Evolutionary conservation across 2,888 invertebrate genomes (phyloP).

Genomic region (Drosophila subquinaria): DNA sequence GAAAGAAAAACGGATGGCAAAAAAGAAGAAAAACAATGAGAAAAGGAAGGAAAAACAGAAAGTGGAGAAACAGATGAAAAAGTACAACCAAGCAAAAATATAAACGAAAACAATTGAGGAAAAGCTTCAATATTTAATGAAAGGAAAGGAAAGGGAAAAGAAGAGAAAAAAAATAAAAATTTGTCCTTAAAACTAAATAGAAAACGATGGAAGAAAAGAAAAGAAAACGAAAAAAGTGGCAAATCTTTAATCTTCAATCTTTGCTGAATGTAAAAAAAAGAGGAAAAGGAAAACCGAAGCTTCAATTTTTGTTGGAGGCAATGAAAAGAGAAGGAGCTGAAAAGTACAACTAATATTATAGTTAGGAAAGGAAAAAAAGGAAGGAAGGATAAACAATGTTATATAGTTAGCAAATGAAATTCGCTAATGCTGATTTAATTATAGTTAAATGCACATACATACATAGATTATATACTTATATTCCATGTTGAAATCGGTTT

Average conservation of each 20-base stretch:
- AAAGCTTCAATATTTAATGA: not conserved
- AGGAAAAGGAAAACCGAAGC: not conserved
- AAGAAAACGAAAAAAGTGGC: not conserved
- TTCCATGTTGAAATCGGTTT: conserved; percentile 39
- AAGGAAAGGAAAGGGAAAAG: not conserved
- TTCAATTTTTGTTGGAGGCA: not conserved
- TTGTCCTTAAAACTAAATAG: too few relatives aligned
- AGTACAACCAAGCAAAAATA: too few relatives aligned
- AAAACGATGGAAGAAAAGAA: not conserved
- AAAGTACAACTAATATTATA: conserved; percentile 5
- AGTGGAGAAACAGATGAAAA: too few relatives aligned
- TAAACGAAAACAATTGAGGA: too few relatives aligned
- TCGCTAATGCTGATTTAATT: conserved; percentile 46
- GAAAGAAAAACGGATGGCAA: too few relatives aligned
- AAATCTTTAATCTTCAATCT: not conserved
- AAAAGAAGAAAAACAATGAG: too few relatives aligned
- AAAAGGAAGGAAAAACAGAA: too few relatives aligned
- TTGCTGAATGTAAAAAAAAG: not conserved
- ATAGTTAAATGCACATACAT: conserved; percentile 19
- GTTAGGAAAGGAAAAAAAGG: not conserved
- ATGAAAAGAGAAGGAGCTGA: not conserved
- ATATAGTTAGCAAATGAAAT: conserved; percentile 63
- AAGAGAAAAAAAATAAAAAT: not conserved
- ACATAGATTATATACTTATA: conserved; percentile 10
- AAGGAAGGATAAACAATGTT: conserved; percentile 16